Conservation (phyloP, 2,113 vertebrate species). For the Ia io region DNA sequence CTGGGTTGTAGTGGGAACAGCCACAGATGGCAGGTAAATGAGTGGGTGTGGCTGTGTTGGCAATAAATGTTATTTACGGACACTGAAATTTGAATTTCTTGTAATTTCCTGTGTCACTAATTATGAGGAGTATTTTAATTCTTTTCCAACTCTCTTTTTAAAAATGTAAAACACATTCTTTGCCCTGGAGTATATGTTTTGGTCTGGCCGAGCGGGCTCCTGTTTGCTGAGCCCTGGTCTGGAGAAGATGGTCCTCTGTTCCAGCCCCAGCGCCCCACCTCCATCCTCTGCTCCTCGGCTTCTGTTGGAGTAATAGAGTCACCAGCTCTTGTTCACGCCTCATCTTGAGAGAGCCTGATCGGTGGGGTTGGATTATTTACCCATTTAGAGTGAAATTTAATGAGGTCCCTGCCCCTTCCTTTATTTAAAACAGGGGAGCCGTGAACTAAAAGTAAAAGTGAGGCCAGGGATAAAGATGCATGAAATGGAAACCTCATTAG, state of each 20-base stretch:
- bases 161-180: neutral
- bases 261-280: fast-evolving
- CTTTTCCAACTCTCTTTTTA: neutral
- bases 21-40: neutral
- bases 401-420: neutral
- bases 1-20: neutral
- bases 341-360: neutral
- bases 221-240: neutral
- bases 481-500: neutral
- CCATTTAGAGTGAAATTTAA: neutral
- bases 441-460: neutral
- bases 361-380: neutral
- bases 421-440: neutral
- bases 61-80: neutral
- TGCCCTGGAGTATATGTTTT: neutral
- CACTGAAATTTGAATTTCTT: neutral
- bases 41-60: neutral
- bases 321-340: neutral
- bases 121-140: neutral
- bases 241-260: neutral
- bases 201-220: neutral
- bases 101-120: neutral
- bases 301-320: neutral
- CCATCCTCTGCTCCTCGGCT: neutral
- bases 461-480: neutral